Conservation (phyloP, 2,888 invertebrate genomes). For the Shargacucullia verbasci region DNA sequence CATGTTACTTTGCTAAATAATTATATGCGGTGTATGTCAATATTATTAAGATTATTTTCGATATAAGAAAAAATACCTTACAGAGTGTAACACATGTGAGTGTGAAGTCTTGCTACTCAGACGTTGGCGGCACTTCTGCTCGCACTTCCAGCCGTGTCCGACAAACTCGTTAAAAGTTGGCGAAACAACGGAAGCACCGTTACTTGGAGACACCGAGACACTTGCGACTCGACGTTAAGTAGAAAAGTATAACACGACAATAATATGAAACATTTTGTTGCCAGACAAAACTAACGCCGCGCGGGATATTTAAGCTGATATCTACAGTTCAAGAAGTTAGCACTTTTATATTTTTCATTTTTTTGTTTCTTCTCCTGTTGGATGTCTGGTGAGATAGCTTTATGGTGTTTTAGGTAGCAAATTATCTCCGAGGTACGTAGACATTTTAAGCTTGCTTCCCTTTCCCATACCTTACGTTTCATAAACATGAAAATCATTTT, state of each 20-base stretch:
- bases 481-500: background rate
- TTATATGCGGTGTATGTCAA: too few relatives aligned
- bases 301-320: conserved; percentile 73
- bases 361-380: conserved; percentile 31
- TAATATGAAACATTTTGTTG: conserved; percentile 82
- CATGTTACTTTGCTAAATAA: too few relatives aligned
- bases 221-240: conserved; percentile 85
- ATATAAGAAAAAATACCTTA: conserved; percentile 31
- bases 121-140: conserved; percentile 65
- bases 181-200: conserved; percentile 82
- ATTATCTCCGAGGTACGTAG: conserved; percentile 1
- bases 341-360: conserved; percentile 61
- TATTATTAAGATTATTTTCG: conserved; percentile 17
- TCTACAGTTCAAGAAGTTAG: conserved; percentile 58
- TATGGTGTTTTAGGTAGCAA: conserved; percentile 1
- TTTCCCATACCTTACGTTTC: too few relatives aligned
- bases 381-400: conserved; percentile 19
- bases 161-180: conserved; percentile 89
- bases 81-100: conserved; percentile 68
- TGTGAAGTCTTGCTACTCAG: conserved; percentile 62
- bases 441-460: too few relatives aligned
- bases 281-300: conserved; percentile 70
- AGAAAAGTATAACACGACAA: conserved; percentile 85
- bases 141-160: conserved; percentile 78
- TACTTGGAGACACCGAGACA: conserved; percentile 77